These are phyloP conservation scores for Hippocampus guttulatus DNA, from an alignment of 2,113 vertebrate species.

Conservation along the genomic window DNA sequence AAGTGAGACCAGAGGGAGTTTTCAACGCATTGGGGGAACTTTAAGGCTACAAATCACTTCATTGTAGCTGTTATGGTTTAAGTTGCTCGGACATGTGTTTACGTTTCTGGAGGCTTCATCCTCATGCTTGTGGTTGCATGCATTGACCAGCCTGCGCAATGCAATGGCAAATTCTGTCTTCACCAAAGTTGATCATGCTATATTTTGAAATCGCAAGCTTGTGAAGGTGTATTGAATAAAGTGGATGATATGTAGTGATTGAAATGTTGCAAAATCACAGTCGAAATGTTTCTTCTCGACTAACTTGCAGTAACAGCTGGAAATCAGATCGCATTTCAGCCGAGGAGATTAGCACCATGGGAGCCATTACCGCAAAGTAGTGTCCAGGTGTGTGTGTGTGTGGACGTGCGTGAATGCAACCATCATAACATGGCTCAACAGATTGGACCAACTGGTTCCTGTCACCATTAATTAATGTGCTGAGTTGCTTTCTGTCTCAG, in stretches of 20 bases:
- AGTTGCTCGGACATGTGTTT: neutral
- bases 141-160: neutral
- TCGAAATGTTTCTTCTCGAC: constrained; percentile 11
- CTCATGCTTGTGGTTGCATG: neutral
- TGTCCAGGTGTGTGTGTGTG: constrained; percentile 21
- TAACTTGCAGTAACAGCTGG: constrained; percentile 22
- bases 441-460: constrained; percentile 30
- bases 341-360: constrained; percentile 44
- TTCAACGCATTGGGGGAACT: neutral
- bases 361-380: constrained; percentile 50
- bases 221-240: too few relatives aligned
- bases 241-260: neutral
- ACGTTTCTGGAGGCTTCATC: neutral
- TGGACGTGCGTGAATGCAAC: neutral
- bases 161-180: too few relatives aligned
- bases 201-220: neutral
- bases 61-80: neutral
- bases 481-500: constrained; percentile 15
- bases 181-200: neutral
- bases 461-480: constrained; percentile 28
- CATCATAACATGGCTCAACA: constrained; percentile 10
- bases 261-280: neutral
- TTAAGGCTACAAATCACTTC: neutral
- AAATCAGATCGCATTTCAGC: constrained; percentile 54
- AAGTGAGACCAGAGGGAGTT: neutral